Percentiles rank a stretch among this genome's conserved stretches.
Conservation (phyloP, 1,140 invertebrate genomes). For the Lepidotrigona ventralis region DNA sequence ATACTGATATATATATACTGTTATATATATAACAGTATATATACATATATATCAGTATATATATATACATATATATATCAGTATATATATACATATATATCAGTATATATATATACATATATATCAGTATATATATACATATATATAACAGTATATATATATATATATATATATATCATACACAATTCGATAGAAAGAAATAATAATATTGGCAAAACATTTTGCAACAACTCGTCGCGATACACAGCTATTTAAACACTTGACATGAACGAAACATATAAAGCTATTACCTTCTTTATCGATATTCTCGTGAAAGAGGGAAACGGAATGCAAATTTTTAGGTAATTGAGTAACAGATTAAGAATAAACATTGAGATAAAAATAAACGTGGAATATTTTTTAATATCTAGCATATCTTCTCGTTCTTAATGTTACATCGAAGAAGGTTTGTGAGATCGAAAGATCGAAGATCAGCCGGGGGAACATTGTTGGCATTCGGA, state of each 20-base stretch:
- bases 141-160: background rate
- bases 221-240: background rate
- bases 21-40: background rate
- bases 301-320: background rate
- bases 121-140: no score
- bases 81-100: background rate
- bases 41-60: background rate
- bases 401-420: background rate
- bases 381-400: background rate
- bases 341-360: background rate
- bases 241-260: no score
- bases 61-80: no score
- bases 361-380: background rate
- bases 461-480: slow-evolving; percentile 39
- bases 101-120: background rate
- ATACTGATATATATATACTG: no score
- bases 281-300: no score
- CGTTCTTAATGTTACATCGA: slow-evolving; percentile 34
- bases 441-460: slow-evolving; percentile 24
- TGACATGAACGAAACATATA: background rate
- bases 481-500: slow-evolving; percentile 27
- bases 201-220: background rate
- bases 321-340: background rate
- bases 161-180: background rate
- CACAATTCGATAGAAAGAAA: background rate